Evolutionary conservation across 2,888 invertebrate species (phyloP).

Genomic region (Melieria omissa): DNA sequence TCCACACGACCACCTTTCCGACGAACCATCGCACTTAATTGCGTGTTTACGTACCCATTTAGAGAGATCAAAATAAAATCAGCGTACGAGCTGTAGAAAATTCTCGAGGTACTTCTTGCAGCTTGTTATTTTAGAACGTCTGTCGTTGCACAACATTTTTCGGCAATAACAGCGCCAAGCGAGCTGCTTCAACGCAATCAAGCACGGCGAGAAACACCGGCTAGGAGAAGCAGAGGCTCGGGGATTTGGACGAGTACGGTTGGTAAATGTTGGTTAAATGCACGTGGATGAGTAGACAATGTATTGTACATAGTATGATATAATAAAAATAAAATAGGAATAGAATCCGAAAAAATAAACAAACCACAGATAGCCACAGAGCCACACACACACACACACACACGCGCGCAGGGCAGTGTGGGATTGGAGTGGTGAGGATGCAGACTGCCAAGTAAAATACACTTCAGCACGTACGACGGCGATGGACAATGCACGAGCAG

Average conservation of each 20-base stretch:
- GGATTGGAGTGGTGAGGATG: conserved; percentile 1
- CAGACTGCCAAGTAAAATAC: conserved; percentile 52
- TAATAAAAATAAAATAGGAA: conserved; percentile 20
- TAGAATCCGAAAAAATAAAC: conserved; percentile 10
- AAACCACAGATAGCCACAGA: conserved; percentile 1
- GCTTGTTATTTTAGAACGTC: conserved; percentile 31
- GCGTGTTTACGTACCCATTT: conserved; percentile 54
- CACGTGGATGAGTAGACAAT: conserved; percentile 61
- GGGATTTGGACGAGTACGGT: conserved; percentile 12
- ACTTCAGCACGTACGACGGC: conserved; percentile 56
- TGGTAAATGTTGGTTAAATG: conserved; percentile 59
- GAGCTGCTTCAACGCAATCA: conserved; percentile 27
- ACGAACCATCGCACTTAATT: conserved; percentile 45
- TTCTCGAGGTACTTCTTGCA: not conserved
- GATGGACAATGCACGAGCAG: not conserved
- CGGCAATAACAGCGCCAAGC: conserved; percentile 12
- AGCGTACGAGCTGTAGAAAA: conserved; percentile 27
- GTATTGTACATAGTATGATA: conserved; percentile 27
- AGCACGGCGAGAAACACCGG: conserved; percentile 1
- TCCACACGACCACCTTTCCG: too few relatives aligned
- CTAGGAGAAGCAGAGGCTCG: conserved; percentile 3
- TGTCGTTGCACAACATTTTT: conserved; percentile 33
- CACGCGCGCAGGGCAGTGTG: not conserved
- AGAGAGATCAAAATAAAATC: conserved; percentile 53
- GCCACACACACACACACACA: conserved; percentile 1